Evolutionary conservation across 2,888 invertebrate species (phyloP).

Genomic region (Erebia palarica): DNA sequence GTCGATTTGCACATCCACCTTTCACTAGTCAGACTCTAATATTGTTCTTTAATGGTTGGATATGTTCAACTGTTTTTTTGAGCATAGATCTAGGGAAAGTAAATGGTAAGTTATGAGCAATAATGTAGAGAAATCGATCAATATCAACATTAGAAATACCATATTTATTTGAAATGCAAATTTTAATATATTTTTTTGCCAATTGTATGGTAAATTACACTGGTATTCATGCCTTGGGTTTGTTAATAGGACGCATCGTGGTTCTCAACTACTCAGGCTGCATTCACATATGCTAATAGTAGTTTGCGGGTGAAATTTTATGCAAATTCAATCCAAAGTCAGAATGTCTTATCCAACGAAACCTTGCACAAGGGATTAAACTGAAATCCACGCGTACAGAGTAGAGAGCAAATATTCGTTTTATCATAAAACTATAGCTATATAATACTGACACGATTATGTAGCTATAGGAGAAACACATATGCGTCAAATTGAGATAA

Average conservation of each 20-base stretch:
- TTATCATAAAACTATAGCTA: no score
- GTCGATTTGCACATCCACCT: no score
- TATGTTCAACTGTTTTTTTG: neutral
- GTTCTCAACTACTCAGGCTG: constrained; percentile 36
- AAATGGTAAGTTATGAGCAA: neutral
- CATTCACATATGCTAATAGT: constrained; percentile 32
- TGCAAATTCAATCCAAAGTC: no score
- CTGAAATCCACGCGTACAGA: no score
- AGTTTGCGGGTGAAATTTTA: neutral
- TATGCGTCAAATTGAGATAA: neutral
- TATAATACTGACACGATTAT: no score
- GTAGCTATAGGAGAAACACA: no score
- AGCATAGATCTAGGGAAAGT: neutral
- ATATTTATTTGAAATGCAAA: constrained; percentile 6
- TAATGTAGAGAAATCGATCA: neutral
- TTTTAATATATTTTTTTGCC: constrained; percentile 16
- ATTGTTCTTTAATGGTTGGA: no score
- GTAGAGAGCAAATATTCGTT: no score
- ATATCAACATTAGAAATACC: constrained; percentile 18
- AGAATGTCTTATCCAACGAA: no score
- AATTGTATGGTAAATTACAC: constrained; percentile 20
- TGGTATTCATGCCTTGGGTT: constrained; percentile 33
- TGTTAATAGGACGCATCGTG: constrained; percentile 33
- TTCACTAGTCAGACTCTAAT: no score
- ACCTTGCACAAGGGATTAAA: no score